Percentiles rank a stretch among this genome's conserved stretches.
Conservation (phyloP, 64 coral and sea anemone genomes). For the Platygyra sinensis region DNA sequence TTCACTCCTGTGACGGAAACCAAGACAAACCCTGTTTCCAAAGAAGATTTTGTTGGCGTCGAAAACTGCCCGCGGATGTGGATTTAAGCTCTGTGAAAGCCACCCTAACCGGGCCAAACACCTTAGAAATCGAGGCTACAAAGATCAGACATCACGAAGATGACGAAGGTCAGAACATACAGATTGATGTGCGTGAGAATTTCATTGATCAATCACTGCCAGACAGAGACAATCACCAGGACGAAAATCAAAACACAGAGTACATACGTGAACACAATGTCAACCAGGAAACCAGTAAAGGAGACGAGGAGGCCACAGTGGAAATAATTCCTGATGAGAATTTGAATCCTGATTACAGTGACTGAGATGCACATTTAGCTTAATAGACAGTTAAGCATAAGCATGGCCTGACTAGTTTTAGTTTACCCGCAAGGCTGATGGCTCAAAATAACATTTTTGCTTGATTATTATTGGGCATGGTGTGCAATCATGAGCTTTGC, state of each 20-base stretch:
- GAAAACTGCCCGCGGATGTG: conserved; percentile 34
- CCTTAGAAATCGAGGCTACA: conserved; percentile 15
- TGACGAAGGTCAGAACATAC: background rate
- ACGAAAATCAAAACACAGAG: no score
- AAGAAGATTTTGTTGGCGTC: conserved; percentile 44
- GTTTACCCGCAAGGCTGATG: no score
- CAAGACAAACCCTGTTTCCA: conserved; percentile 18
- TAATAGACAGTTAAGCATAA: no score
- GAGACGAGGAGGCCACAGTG: conserved; percentile 57
- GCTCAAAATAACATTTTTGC: no score
- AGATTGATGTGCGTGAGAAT: background rate
- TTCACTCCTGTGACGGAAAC: background rate
- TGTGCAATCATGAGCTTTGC: no score
- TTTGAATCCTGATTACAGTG: background rate
- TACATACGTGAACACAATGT: no score
- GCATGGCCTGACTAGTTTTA: no score
- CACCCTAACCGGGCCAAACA: conserved; percentile 23
- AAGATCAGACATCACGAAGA: conserved; percentile 25
- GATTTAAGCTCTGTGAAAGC: conserved; percentile 58
- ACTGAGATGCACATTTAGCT: background rate
- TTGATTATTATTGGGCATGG: no score
- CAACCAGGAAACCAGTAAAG: background rate
- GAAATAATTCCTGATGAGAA: conserved; percentile 64
- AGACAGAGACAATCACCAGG: background rate
- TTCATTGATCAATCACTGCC: background rate